Conservation (phyloP, 2,113 vertebrate species). For the Connochaetes taurinus region DNA sequence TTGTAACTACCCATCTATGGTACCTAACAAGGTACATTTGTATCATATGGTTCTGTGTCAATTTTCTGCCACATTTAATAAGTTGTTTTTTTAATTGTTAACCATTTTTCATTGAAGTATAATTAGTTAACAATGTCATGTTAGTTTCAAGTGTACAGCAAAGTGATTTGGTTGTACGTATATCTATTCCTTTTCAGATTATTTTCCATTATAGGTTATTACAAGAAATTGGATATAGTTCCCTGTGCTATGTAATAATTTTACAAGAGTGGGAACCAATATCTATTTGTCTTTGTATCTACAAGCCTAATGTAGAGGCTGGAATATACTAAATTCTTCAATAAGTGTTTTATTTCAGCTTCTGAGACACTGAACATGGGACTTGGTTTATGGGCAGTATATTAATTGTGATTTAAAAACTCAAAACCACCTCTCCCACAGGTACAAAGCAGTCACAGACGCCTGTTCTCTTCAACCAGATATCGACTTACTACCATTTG, state of each 20-base stretch:
- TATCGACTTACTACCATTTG: conserved; percentile 95
- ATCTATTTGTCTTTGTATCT: background rate
- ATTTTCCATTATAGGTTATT: background rate
- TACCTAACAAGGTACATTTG: background rate
- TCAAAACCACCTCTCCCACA: conserved; percentile 67
- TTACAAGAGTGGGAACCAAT: background rate
- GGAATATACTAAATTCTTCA: background rate
- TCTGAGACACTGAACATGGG: background rate
- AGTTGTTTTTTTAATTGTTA: background rate
- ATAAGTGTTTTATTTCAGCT: background rate
- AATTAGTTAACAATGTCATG: background rate
- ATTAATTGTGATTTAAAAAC: background rate
- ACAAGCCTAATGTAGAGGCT: background rate
- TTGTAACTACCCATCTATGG: background rate
- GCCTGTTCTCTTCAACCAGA: conserved; percentile 98
- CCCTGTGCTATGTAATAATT: background rate
- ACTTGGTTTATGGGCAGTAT: background rate
- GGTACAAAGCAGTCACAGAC: conserved; percentile 97
- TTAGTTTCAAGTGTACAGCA: background rate
- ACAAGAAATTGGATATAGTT: background rate
- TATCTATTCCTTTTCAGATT: background rate
- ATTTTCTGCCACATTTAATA: background rate
- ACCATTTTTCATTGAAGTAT: background rate
- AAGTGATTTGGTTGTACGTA: background rate
- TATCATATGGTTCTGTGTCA: background rate